phyloP scores from a whole-genome alignment of 2,797 vertebrate genomes.

The Syngnathus acus region DNA sequence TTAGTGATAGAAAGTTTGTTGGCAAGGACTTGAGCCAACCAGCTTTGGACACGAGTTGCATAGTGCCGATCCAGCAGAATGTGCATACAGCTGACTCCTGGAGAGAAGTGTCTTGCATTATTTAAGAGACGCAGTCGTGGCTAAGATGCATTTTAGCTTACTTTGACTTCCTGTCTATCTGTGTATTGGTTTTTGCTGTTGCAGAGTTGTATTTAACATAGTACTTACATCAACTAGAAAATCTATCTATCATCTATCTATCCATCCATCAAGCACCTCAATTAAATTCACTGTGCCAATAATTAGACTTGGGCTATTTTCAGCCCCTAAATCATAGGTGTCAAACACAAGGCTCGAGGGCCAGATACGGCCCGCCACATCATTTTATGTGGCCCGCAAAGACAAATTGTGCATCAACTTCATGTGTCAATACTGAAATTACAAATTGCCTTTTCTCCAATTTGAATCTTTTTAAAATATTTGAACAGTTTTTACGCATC shows the following conservation, averaged over 20 bases:
- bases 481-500: too few relatives aligned
- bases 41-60: slow-evolving; percentile 44
- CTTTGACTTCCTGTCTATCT: slow-evolving; percentile 54
- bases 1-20: slow-evolving; percentile 41
- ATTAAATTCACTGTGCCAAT: too few relatives aligned
- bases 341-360: too few relatives aligned
- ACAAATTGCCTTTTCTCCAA: too few relatives aligned
- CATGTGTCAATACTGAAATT: too few relatives aligned
- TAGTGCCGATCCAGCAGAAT: slow-evolving; percentile 67
- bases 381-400: too few relatives aligned
- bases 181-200: slow-evolving; percentile 32
- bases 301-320: too few relatives aligned
- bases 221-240: neutral
- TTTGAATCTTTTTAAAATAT: too few relatives aligned
- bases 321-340: too few relatives aligned
- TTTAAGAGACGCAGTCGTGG: slow-evolving; percentile 64
- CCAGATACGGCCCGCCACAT: too few relatives aligned
- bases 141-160: slow-evolving; percentile 60
- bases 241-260: neutral
- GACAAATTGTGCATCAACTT: too few relatives aligned
- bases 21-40: slow-evolving; percentile 34
- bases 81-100: slow-evolving; percentile 43
- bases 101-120: slow-evolving; percentile 68
- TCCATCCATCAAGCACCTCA: too few relatives aligned
- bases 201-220: slow-evolving; percentile 3